These are phyloP conservation scores for Morinoia aosen DNA, from an alignment of 2,888 invertebrate species.

Conservation along the genomic window DNA sequence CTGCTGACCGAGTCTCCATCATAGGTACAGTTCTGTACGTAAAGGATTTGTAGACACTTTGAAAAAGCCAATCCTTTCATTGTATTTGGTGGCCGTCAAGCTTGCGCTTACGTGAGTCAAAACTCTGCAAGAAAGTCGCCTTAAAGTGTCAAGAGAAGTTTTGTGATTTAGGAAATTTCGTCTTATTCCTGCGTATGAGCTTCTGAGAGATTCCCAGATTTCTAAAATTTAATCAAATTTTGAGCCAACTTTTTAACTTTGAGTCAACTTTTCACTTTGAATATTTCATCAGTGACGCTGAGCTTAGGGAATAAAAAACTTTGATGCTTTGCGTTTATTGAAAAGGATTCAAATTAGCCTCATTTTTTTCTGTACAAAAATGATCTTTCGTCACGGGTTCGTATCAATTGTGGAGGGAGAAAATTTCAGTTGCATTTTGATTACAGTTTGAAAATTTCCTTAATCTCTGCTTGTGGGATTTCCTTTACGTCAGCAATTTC, in stretches of 20 bases:
- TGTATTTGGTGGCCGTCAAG: neutral
- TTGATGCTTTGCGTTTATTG: neutral
- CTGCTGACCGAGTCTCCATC: neutral
- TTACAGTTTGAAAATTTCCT: neutral
- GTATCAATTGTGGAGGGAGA: neutral
- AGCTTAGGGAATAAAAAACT: neutral
- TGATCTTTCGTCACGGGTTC: neutral
- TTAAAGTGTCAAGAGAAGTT: neutral
- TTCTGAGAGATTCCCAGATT: neutral
- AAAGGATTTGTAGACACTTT: neutral
- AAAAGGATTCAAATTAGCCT: neutral
- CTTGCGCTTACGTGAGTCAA: neutral
- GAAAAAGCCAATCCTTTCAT: neutral
- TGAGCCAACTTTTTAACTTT: neutral
- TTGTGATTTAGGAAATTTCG: neutral
- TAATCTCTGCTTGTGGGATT: no score
- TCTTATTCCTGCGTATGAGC: neutral
- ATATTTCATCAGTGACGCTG: neutral
- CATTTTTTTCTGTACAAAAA: neutral
- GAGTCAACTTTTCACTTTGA: neutral
- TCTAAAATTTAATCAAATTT: neutral
- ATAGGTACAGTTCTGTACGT: neutral
- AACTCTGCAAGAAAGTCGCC: neutral
- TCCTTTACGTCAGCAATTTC: no score
- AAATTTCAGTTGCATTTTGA: neutral